Conservation (phyloP, 2,113 vertebrate genomes). For the Ochotona curzoniae region DNA sequence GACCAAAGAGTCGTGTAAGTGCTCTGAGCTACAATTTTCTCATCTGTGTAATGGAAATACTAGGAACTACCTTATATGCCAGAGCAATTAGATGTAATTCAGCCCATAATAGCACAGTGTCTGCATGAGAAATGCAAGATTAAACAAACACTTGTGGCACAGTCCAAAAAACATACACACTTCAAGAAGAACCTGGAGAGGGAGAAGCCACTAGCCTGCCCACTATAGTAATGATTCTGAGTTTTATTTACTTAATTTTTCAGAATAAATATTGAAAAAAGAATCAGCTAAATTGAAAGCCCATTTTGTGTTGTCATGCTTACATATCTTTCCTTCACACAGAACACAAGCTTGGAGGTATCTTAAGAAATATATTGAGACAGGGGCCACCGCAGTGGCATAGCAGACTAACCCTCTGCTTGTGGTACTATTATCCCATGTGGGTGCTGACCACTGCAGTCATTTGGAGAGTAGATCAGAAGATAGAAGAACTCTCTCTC, state of each 20-base stretch:
- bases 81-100: background rate
- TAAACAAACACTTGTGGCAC: background rate
- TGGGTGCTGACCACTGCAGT: too few species aligned
- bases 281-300: constrained; percentile 5
- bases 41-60: background rate
- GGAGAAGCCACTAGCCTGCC: background rate
- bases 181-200: background rate
- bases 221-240: background rate
- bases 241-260: background rate
- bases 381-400: too few species aligned
- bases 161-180: background rate
- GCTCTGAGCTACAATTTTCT: constrained; percentile 19
- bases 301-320: background rate
- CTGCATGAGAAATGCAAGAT: background rate
- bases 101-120: background rate
- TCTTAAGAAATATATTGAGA: background rate
- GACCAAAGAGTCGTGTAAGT: background rate
- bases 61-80: background rate
- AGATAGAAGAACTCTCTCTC: too few species aligned
- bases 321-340: background rate
- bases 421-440: too few species aligned
- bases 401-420: too few species aligned
- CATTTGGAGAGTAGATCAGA: too few species aligned
- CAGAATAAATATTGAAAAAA: background rate
- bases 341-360: background rate